Evolutionary conservation across 2,797 vertebrate species (phyloP), one percentile per base, ranked within the genome.

Genomic region (Pseudomugil tenellus): DNA sequence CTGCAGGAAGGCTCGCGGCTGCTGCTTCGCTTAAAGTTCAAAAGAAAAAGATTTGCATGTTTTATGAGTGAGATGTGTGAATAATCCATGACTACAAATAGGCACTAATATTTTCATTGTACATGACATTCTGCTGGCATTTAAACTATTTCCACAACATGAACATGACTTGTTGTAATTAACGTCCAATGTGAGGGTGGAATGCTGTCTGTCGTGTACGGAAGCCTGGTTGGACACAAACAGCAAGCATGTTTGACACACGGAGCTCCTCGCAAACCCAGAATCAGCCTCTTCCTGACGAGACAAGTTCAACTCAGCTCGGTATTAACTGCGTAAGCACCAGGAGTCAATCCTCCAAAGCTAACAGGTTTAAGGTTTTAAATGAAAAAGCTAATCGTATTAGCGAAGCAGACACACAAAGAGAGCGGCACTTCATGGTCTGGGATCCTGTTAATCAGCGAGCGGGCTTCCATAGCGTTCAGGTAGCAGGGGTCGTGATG

Each of bases 301-400:
- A 73, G 71, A 88, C 86, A 75, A 51, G 49, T 89, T 89, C 85
- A 89, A 91, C 64, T 86, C 65, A 57, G 81, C 74, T 35, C 34
- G 87, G 83, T 84, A 83, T 85, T 83, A 89, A 90, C 84, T 89
- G 86, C 85, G 68, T 83, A 77, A 88, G 89, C 66, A 76, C 89
- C 83, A 88, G 84, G 81, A 91, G 88, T 88, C 89, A 91, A 93
- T 92, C 90, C 88, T 79, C 89, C 89, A 91, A 90, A 88, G 86
- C 90, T 92, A 92, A 93, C 90, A 86, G 89, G 91, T 92, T 94
- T 94, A 94, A 85, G 83, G 86, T 82, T 91, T 89, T 87, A 92
- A 91, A 93, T 91, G 70, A 90, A 85, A 89, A 83, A 85, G 84
- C 83, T 93, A 93, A 94, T 93, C 85, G 74, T 81, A 92, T 93